Percentiles rank a stretch among this genome's conserved stretches.
Evolutionary conservation across 2,888 invertebrate genomes (phyloP).

Genomic region (Eueremaeus valkanovi): DNA sequence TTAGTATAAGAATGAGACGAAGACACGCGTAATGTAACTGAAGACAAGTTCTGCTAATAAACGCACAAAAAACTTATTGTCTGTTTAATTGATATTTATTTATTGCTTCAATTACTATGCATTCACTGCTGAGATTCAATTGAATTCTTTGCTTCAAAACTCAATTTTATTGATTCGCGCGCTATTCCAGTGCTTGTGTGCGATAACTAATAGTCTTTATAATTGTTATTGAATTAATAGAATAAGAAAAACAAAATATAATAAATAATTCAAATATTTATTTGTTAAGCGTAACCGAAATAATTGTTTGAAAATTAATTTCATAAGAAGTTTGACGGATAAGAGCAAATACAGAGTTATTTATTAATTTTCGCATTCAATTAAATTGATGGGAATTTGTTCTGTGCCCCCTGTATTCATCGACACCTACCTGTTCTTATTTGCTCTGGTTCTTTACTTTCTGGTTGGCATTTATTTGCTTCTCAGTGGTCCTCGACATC

Average conservation of each 20-base stretch:
- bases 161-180: neutral
- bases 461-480: conserved; percentile 33
- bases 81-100: too few species aligned
- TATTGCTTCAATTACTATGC: too few species aligned
- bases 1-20: too few species aligned
- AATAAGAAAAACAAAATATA: too few species aligned
- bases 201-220: too few species aligned
- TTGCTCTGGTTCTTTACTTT: conserved; percentile 26
- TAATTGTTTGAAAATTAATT: neutral
- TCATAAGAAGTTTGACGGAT: neutral
- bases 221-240: too few species aligned
- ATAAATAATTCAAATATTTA: too few species aligned
- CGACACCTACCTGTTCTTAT: conserved; percentile 20
- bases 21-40: too few species aligned
- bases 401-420: neutral
- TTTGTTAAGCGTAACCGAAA: neutral
- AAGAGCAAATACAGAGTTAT: neutral
- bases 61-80: neutral
- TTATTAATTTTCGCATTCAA: neutral
- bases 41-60: neutral
- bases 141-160: neutral
- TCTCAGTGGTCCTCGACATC: conserved; percentile 19
- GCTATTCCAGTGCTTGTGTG: too few species aligned
- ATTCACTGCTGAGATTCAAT: neutral
- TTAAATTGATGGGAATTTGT: conserved; percentile 12